Conservation (phyloP, 2,113 vertebrate species). For the Pterocles gutturalis region DNA sequence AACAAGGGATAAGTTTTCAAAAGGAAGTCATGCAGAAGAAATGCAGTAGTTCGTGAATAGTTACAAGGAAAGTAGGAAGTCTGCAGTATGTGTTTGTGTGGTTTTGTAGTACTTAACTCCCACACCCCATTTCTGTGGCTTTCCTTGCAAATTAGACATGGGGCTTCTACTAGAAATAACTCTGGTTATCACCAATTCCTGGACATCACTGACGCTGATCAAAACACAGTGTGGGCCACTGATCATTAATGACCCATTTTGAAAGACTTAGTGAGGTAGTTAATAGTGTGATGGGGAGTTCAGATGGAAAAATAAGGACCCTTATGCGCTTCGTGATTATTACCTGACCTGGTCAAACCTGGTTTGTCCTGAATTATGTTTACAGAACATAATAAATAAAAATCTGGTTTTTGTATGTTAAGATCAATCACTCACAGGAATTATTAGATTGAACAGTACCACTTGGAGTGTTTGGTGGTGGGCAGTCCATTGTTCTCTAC, state of each 20-base stretch:
- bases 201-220: not conserved
- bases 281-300: not conserved
- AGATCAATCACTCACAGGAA: not conserved
- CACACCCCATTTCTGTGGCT: not conserved
- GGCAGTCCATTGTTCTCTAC: not conserved
- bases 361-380: not conserved
- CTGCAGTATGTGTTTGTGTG: not conserved
- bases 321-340: not conserved
- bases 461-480: not conserved
- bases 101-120: not conserved
- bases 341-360: not conserved
- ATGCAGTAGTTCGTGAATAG: not conserved
- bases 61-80: not conserved
- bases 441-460: not conserved
- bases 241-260: not conserved
- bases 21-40: not conserved
- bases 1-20: not conserved
- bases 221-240: not conserved
- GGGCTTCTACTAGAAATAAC: not conserved
- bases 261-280: not conserved
- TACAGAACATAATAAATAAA: not conserved
- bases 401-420: not conserved
- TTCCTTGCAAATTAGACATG: not conserved
- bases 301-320: not conserved
- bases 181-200: not conserved